A percentile compares a stretch with the other conserved stretches of the same genome.
phyloP scores from a whole-genome alignment of 1,140 invertebrate genomes.

The Temnothorax nylanderi region DNA sequence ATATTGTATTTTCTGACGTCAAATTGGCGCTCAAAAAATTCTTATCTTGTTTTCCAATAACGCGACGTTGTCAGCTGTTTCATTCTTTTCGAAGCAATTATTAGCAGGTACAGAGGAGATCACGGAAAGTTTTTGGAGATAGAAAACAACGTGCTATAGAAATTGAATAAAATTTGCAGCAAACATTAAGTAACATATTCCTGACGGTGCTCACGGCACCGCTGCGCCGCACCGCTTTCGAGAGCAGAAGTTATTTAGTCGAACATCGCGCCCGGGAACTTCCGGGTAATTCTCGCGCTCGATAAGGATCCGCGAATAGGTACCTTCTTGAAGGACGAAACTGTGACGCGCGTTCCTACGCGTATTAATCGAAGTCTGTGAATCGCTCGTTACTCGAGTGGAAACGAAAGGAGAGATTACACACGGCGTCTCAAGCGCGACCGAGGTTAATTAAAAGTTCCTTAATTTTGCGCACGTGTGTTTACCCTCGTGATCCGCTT shows the following conservation, averaged over 20 bases:
- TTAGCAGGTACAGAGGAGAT: background rate
- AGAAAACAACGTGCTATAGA: background rate
- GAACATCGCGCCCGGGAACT: slow-evolving; percentile 26
- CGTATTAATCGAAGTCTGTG: slow-evolving; percentile 21
- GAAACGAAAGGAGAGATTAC: slow-evolving; percentile 10
- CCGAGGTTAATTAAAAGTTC: slow-evolving; percentile 53
- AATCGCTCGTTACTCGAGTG: slow-evolving; percentile 5
- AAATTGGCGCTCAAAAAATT: background rate
- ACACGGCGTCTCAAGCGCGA: background rate
- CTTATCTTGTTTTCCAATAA: background rate
- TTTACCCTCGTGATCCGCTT: slow-evolving; percentile 27
- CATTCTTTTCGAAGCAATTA: background rate
- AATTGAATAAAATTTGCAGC: background rate
- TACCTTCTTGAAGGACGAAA: background rate
- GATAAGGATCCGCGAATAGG: slow-evolving; percentile 33
- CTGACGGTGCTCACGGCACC: background rate
- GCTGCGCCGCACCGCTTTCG: background rate
- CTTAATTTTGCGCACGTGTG: slow-evolving; percentile 33
- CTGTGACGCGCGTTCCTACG: background rate
- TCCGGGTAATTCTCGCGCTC: slow-evolving; percentile 27
- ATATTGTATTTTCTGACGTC: background rate
- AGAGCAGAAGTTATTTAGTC: slow-evolving; percentile 28
- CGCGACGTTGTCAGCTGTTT: background rate
- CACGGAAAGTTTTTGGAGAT: background rate
- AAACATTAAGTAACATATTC: background rate